These are phyloP conservation scores for Pipa parva DNA, from an alignment of 2,113 vertebrate species.

Conservation along the genomic window DNA sequence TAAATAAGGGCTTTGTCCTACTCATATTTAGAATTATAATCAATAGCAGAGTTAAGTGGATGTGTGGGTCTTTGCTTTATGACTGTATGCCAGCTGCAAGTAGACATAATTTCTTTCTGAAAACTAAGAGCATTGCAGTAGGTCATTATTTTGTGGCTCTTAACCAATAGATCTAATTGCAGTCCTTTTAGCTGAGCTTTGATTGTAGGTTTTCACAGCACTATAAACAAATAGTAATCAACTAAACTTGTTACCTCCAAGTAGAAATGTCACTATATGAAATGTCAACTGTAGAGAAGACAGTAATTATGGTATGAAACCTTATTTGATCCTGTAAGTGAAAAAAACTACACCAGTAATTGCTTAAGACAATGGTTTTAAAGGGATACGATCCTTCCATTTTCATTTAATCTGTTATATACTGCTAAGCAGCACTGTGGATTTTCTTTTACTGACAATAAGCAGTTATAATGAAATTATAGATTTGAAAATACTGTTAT, in stretches of 20 bases:
- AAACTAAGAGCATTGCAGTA: constrained; percentile 79
- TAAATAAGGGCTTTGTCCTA: too few relatives aligned
- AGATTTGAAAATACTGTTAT: too few relatives aligned
- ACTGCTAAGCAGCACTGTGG: too few relatives aligned
- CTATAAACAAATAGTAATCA: constrained; percentile 81
- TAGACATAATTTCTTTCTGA: constrained; percentile 74
- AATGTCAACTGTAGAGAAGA: constrained; percentile 75
- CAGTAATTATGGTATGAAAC: constrained; percentile 70
- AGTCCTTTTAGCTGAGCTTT: constrained; percentile 77
- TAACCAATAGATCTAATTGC: constrained; percentile 87
- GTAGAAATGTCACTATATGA: constrained; percentile 70
- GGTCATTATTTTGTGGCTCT: constrained; percentile 78
- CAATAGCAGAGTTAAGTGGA: constrained; percentile 66
- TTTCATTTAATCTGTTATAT: too few relatives aligned
- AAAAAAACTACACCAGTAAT: constrained; percentile 56
- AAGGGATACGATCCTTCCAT: too few relatives aligned
- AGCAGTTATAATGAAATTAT: too few relatives aligned
- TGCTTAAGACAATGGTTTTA: constrained; percentile 39
- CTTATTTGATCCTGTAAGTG: constrained; percentile 65
- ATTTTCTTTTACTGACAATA: too few relatives aligned
- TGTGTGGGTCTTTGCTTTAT: constrained; percentile 65
- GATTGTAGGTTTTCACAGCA: constrained; percentile 87
- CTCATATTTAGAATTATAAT: too few relatives aligned
- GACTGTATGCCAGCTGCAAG: constrained; percentile 73
- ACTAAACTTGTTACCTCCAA: constrained; percentile 79